These are phyloP conservation scores for Genyomyrus donnyi DNA, from an alignment of 2,113 vertebrate species.

Conservation along the genomic window DNA sequence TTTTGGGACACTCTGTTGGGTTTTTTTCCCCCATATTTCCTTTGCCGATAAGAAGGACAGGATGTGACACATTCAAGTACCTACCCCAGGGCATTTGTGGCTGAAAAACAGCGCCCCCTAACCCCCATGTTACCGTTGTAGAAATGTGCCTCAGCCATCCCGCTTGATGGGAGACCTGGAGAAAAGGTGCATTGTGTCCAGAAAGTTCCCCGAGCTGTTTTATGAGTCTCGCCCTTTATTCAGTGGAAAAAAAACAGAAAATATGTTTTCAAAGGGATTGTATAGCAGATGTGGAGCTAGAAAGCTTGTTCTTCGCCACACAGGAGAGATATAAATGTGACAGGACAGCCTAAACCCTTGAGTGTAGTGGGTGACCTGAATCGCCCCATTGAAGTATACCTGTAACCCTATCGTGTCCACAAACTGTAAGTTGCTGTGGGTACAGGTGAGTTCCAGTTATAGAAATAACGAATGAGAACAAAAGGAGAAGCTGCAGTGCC, in stretches of 20 bases:
- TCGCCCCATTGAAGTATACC: neutral
- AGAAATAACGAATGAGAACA: neutral
- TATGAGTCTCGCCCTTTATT: neutral
- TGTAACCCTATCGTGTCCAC: neutral
- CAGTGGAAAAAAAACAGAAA: neutral
- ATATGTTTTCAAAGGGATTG: neutral
- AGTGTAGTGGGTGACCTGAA: neutral
- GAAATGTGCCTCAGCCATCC: neutral
- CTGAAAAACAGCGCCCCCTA: neutral
- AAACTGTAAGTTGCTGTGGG: neutral
- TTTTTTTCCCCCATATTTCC: neutral
- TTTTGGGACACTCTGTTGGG: conserved; percentile 12
- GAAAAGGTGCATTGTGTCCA: neutral
- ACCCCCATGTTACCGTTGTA: neutral
- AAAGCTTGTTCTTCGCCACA: neutral
- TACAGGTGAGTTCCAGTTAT: neutral
- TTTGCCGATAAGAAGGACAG: neutral
- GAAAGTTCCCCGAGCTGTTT: neutral
- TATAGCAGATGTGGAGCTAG: neutral
- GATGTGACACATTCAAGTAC: neutral
- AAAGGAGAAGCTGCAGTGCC: neutral
- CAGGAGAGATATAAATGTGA: neutral
- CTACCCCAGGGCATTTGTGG: neutral
- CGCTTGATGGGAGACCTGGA: neutral
- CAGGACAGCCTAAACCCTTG: neutral